Conservation (phyloP, 2,113 vertebrate species). For the Amblyornis subalaris region DNA sequence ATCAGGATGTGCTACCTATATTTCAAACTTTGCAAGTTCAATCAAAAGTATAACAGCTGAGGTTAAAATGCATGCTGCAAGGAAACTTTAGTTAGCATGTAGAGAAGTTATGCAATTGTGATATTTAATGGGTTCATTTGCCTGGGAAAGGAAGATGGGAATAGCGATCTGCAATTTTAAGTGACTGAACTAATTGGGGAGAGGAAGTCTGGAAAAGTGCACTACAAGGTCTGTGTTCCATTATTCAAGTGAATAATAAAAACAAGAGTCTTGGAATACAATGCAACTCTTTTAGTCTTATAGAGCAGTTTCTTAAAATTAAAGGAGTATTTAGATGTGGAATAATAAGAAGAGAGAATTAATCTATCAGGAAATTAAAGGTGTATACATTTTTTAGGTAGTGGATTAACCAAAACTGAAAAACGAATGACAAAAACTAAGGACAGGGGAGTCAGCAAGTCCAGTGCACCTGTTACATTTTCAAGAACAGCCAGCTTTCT, state of each 20-base stretch:
- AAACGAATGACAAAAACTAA: background rate
- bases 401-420: background rate
- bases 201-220: conserved; percentile 10
- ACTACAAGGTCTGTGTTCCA: background rate
- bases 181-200: background rate
- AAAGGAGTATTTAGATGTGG: background rate
- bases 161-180: background rate
- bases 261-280: background rate
- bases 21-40: background rate
- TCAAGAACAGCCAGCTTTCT: background rate
- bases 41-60: background rate
- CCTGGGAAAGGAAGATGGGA: conserved; percentile 39
- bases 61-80: background rate
- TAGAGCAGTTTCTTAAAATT: background rate
- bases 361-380: background rate
- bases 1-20: background rate
- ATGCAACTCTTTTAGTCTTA: background rate
- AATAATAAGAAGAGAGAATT: background rate
- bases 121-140: background rate
- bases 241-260: background rate
- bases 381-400: background rate
- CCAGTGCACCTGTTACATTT: background rate
- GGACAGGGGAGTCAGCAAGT: background rate
- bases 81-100: background rate
- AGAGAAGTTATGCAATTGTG: background rate